Percentiles rank a stretch among this genome's conserved stretches.
These are phyloP conservation scores for Trinectes maculatus DNA, from an alignment of 2,113 vertebrate species.

Conservation along the genomic window DNA sequence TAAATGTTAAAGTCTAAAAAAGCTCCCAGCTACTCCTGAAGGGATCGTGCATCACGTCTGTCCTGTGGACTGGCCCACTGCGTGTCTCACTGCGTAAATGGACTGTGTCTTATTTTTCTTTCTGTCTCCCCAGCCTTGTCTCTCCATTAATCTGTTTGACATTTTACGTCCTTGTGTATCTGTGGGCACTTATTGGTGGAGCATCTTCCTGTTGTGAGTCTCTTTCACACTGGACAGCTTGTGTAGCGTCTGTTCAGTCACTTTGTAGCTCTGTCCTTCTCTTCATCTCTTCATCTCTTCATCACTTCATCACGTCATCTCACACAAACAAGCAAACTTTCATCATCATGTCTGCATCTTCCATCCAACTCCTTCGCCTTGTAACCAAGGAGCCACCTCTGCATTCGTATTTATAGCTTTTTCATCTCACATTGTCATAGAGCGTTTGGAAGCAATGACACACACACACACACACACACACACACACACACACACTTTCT, in stretches of 20 bases:
- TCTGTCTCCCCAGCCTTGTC: not conserved
- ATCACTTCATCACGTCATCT: too few species aligned
- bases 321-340: constrained; percentile 4
- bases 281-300: not conserved
- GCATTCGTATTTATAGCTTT: constrained; percentile 61
- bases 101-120: constrained; percentile 6
- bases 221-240: not conserved
- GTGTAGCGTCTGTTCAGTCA: not conserved
- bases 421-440: constrained; percentile 48
- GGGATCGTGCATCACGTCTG: constrained; percentile 30
- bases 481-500: constrained; percentile 5
- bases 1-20: constrained; percentile 49
- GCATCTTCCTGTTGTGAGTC: not conserved
- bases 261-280: not conserved
- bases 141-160: constrained; percentile 25
- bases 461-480: constrained; percentile 9
- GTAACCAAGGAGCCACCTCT: constrained; percentile 62
- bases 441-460: constrained; percentile 40
- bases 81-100: constrained; percentile 14
- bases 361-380: constrained; percentile 3
- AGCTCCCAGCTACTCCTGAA: constrained; percentile 45
- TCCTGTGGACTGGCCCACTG: constrained; percentile 28
- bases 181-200: too few species aligned
- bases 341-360: constrained; percentile 1
- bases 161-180: not conserved